Conservation (phyloP, 2,797 vertebrate genomes). For the Pseudomugil tenellus region DNA sequence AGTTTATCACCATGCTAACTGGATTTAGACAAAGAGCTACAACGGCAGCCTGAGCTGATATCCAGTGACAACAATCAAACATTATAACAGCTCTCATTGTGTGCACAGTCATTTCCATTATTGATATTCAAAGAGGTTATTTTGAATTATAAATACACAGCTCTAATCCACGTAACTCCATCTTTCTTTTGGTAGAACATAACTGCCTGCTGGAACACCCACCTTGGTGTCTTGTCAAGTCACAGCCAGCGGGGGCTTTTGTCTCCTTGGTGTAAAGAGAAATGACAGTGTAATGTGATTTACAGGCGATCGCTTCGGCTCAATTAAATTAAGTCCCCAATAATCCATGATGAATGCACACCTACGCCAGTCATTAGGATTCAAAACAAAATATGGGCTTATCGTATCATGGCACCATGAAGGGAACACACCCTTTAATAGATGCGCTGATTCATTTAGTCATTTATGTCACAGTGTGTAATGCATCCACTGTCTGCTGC, state of each 20-base stretch:
- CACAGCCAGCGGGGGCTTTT: conserved; percentile 75
- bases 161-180: conserved; percentile 75
- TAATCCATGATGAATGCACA: conserved; percentile 85
- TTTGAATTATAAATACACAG: conserved; percentile 74
- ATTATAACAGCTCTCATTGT: conserved; percentile 64
- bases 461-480: conserved; percentile 78
- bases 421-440: conserved; percentile 82
- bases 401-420: conserved; percentile 76
- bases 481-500: conserved; percentile 70
- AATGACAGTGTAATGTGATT: conserved; percentile 86
- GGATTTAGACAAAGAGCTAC: conserved; percentile 77
- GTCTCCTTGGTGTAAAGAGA: conserved; percentile 80
- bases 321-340: conserved; percentile 85
- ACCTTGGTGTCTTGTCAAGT: conserved; percentile 76
- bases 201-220: conserved; percentile 75
- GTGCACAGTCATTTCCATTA: conserved; percentile 66
- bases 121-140: conserved; percentile 71
- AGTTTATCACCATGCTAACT: conserved; percentile 77
- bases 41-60: conserved; percentile 67
- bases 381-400: conserved; percentile 83
- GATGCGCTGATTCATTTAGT: conserved; percentile 83
- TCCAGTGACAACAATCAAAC: conserved; percentile 70
- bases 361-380: conserved; percentile 84
- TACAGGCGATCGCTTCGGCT: conserved; percentile 81
- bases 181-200: conserved; percentile 52